Evolutionary conservation across 2,888 invertebrate species (phyloP).

Genomic region (Pachymerium ferrugineum): DNA sequence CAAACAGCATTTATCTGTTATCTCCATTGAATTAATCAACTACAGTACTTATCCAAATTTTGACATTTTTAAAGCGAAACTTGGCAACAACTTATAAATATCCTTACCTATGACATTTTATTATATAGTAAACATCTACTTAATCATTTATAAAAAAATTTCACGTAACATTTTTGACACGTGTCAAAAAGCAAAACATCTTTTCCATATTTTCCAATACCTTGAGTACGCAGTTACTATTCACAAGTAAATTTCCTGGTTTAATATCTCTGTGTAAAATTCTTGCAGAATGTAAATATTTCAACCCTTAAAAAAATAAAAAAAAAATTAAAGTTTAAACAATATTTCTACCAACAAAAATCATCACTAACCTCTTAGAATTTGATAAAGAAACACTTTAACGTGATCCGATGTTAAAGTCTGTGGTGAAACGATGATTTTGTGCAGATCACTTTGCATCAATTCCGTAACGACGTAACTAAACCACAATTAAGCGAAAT

Average conservation of each 20-base stretch:
- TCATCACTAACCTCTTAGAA: constrained; percentile 78
- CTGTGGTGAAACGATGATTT: constrained; percentile 99
- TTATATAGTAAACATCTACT: background rate
- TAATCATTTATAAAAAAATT: too few species aligned
- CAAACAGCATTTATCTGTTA: too few species aligned
- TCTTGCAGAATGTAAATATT: constrained; percentile 96
- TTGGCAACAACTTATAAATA: constrained; percentile 25
- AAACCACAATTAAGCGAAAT: constrained; percentile 39
- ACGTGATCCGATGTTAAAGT: constrained; percentile 98
- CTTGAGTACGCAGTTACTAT: constrained; percentile 98
- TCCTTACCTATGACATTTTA: background rate
- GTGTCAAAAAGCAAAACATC: too few species aligned
- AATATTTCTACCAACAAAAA: background rate
- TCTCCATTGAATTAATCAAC: too few species aligned
- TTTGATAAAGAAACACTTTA: constrained; percentile 99
- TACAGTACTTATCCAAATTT: too few species aligned
- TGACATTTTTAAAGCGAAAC: too few species aligned
- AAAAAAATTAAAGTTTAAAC: background rate
- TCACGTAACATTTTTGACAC: too few species aligned
- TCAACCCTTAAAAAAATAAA: constrained; percentile 64
- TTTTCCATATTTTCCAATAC: constrained; percentile 48
- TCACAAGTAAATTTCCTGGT: constrained; percentile 96
- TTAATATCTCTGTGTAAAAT: constrained; percentile 99
- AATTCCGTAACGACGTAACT: constrained; percentile 99
- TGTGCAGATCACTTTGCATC: constrained; percentile 98